These are phyloP conservation scores for Caerostris darwini DNA, from an alignment of 1,140 invertebrate genomes.

Conservation along the genomic window DNA sequence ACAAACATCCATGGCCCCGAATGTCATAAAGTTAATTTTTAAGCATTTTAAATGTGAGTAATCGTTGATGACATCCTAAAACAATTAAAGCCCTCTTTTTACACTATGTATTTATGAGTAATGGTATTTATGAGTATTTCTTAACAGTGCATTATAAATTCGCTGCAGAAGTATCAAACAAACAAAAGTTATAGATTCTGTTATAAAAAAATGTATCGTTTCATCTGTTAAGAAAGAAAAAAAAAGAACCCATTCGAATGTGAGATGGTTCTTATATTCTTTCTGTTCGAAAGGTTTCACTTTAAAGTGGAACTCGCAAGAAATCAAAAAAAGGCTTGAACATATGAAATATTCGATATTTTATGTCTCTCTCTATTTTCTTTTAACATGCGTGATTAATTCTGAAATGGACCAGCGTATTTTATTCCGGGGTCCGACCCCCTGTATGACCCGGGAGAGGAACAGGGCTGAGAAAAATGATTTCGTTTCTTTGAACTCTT, in stretches of 20 bases:
- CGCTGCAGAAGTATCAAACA: too few species aligned
- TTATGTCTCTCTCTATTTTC: not conserved
- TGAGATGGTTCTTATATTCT: not conserved
- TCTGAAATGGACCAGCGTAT: conserved; percentile 13
- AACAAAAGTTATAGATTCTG: too few species aligned
- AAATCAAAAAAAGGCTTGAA: not conserved
- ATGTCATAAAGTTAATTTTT: too few species aligned
- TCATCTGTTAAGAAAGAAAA: too few species aligned
- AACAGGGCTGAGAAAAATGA: conserved; percentile 38
- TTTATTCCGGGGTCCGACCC: not conserved
- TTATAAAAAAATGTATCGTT: too few species aligned
- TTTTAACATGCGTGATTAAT: conserved; percentile 49
- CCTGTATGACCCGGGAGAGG: not conserved
- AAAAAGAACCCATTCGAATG: not conserved
- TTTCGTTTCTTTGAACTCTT: not conserved
- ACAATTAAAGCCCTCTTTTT: too few species aligned
- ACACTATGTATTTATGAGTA: too few species aligned
- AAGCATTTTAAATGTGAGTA: too few species aligned
- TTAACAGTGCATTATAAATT: too few species aligned
- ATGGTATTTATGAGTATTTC: too few species aligned
- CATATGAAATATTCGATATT: conserved; percentile 35
- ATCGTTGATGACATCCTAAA: too few species aligned
- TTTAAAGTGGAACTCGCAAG: not conserved
- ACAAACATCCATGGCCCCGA: too few species aligned
- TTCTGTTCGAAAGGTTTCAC: not conserved